Base-by-base conservation (phyloP, 2,888 invertebrate genomes). In the Pammene aurita region DNA sequence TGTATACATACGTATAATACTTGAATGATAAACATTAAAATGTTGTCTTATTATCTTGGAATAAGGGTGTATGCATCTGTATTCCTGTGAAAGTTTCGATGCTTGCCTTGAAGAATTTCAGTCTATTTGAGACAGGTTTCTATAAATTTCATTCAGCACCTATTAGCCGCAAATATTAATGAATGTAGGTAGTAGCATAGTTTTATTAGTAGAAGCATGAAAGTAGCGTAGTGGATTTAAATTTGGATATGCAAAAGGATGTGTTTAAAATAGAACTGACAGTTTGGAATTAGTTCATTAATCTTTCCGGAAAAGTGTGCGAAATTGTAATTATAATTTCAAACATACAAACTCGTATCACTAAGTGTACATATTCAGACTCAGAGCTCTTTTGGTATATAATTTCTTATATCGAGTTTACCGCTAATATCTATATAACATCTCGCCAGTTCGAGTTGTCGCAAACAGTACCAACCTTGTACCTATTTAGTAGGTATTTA, bases 401-500 rank as follows among this genome's bases (percentile, higher is more conserved):
- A n/a, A n/a, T n/a, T n/a, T n/a, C n/a, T n/a, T n/a, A n/a, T n/a
- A n/a, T n/a, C n/a, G n/a, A n/a, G n/a, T n/a, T n/a, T n/a, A n/a
- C n/a, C n/a, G n/a, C n/a, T n/a, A n/a, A n/a, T n/a, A n/a, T n/a
- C n/a, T 7, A 61, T 11, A 7, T 11, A 1, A 35, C 35, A 16
- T 13, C 18, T 34, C 26, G 16, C 63, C 57, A 52, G 18, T 18
- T 57, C 56, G 62, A 63, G 63, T 58, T 58, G 63, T 65, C 69
- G 69, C 69, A 41, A 69, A 58, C 65, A 69, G 58, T 69, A 55
- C 14, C 52, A 14, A 63, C 18, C 14, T 13, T 9, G 41, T 57
- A n/a, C 34, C n/a, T 18, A 10, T n/a, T 38, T 60, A 62, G 57
- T 69, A 71, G 75, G 75, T 54, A 76, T 80, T 75, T 75, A 73